Conservation (phyloP, 2,888 invertebrate genomes). For the Cerastis leucographa region DNA sequence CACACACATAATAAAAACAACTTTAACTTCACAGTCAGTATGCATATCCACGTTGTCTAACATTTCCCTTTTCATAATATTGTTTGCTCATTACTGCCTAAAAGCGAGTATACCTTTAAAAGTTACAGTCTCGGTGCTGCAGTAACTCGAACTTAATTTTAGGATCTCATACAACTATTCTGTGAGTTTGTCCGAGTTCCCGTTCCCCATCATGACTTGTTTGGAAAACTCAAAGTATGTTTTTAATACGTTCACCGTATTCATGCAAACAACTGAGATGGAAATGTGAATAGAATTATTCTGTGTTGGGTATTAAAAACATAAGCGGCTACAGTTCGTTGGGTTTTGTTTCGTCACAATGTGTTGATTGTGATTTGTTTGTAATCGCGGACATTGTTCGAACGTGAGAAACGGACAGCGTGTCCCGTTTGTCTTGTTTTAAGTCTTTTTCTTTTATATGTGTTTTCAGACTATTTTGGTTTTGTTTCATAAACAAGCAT, state of each 20-base stretch:
- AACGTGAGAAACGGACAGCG: constrained; percentile 72
- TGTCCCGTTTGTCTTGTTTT: constrained; percentile 70
- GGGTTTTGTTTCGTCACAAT: constrained; percentile 70
- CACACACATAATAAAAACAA: background rate
- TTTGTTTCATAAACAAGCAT: background rate
- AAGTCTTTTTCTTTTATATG: constrained; percentile 64
- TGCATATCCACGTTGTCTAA: background rate
- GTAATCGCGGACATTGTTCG: constrained; percentile 69
- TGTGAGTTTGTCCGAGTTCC: constrained; percentile 57
- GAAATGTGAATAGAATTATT: constrained; percentile 68
- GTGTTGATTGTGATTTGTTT: constrained; percentile 60
- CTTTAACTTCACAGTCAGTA: background rate
- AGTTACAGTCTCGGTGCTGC: constrained; percentile 27
- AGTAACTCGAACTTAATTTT: constrained; percentile 56
- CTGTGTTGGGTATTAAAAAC: constrained; percentile 67
- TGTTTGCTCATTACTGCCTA: constrained; percentile 31
- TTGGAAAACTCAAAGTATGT: constrained; percentile 63
- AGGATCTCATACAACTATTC: constrained; percentile 62
- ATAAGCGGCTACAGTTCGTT: constrained; percentile 69
- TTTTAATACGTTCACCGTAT: constrained; percentile 65
- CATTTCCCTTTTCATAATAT: constrained; percentile 12
- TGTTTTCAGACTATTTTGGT: constrained; percentile 20
- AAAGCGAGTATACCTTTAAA: constrained; percentile 17
- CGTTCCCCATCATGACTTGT: constrained; percentile 54
- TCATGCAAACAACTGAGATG: constrained; percentile 67